Evolutionary conservation across 2,113 vertebrate genomes (phyloP).

Genomic region (Colaptes auratus): DNA sequence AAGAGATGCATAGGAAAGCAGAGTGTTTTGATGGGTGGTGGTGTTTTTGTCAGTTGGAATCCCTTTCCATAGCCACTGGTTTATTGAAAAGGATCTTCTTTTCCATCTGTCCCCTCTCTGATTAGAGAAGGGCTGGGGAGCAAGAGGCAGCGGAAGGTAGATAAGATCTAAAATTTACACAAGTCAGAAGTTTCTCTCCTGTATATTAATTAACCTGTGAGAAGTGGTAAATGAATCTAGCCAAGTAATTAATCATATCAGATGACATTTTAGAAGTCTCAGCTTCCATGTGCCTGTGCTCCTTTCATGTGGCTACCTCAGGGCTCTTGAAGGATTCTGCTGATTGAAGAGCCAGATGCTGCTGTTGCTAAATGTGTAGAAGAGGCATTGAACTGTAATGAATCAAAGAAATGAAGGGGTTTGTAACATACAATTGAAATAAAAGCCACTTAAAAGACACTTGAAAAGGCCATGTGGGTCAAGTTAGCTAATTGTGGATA

Average conservation of each 20-base stretch:
- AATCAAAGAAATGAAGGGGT: neutral
- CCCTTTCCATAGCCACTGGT: neutral
- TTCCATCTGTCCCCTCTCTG: neutral
- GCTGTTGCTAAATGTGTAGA: neutral
- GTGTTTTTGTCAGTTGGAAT: neutral
- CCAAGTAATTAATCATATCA: neutral
- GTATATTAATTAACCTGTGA: neutral
- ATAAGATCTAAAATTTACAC: neutral
- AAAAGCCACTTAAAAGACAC: constrained; percentile 10
- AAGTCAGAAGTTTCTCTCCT: neutral
- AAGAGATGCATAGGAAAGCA: constrained; percentile 4
- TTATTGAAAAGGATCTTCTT: neutral
- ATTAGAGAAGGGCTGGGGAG: neutral
- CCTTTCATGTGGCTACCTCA: constrained; percentile 14
- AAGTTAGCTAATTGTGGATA: constrained; percentile 7
- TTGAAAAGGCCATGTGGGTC: constrained; percentile 8
- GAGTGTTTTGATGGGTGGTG: constrained; percentile 9
- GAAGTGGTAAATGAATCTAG: neutral
- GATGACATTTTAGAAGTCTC: neutral
- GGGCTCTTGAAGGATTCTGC: neutral
- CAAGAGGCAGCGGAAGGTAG: neutral
- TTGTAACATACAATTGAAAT: constrained; percentile 3
- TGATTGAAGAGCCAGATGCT: constrained; percentile 6
- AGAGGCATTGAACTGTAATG: neutral
- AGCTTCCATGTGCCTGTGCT: neutral